Percentiles rank a stretch among this genome's conserved stretches.
Evolutionary conservation across 2,113 vertebrate genomes (phyloP).

Genomic region (Austrofundulus limnaeus): DNA sequence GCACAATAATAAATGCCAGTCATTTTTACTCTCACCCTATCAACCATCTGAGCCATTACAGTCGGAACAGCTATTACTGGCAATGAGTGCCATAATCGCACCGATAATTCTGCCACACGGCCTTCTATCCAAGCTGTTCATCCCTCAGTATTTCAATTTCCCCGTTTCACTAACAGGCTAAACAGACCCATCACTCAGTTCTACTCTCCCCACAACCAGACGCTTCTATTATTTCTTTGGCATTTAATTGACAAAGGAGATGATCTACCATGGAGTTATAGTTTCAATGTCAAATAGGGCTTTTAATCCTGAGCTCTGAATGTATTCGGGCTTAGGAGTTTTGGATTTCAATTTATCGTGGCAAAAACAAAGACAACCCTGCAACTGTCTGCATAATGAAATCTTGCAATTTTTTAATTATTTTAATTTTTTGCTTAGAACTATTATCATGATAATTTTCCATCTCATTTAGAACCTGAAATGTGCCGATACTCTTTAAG

Average conservation of each 20-base stretch:
- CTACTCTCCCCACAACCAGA: conserved; percentile 31
- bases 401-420: neutral
- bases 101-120: conserved; percentile 47
- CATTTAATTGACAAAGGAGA: conserved; percentile 25
- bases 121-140: conserved; percentile 49
- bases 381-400: conserved; percentile 3
- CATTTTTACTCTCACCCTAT: conserved; percentile 37
- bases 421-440: conserved; percentile 9
- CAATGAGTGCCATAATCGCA: conserved; percentile 48
- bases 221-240: conserved; percentile 35
- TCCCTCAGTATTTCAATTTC: conserved; percentile 38
- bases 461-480: conserved; percentile 17
- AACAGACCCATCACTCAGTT: conserved; percentile 45
- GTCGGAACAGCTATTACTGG: conserved; percentile 45
- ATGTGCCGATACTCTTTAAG: conserved; percentile 30
- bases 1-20: conserved; percentile 34
- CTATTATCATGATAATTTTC: conserved; percentile 1
- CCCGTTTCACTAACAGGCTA: conserved; percentile 43
- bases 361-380: conserved; percentile 16
- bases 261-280: conserved; percentile 7
- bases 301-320: conserved; percentile 30
- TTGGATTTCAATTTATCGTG: conserved; percentile 1
- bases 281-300: conserved; percentile 44
- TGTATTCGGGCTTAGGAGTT: neutral
- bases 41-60: conserved; percentile 56